phyloP scores from a whole-genome alignment of 2,797 vertebrate species.

The Percopsis omiscomaycus region DNA sequence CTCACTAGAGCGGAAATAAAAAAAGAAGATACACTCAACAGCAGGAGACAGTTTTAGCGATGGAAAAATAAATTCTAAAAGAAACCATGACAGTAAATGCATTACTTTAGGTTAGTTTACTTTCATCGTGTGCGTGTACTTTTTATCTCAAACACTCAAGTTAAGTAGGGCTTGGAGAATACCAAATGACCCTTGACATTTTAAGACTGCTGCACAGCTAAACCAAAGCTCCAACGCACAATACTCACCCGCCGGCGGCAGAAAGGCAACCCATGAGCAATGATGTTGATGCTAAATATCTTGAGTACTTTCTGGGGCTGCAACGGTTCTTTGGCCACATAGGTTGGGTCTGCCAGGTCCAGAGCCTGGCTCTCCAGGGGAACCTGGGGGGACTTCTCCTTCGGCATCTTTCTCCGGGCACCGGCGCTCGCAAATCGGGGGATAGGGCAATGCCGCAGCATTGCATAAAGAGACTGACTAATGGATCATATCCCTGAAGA shows the following conservation, averaged over 20 bases:
- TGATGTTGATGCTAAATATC: constrained; percentile 99
- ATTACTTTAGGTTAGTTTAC: neutral
- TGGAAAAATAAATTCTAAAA: no score
- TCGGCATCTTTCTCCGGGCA: constrained; percentile 84
- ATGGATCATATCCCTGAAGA: constrained; percentile 69
- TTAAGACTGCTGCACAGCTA: neutral
- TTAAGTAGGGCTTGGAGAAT: neutral
- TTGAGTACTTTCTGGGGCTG: constrained; percentile 93
- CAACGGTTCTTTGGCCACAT: constrained; percentile 78
- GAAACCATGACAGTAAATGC: neutral
- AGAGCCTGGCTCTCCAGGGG: constrained; percentile 81
- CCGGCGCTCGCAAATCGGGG: constrained; percentile 73
- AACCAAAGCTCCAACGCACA: constrained; percentile 5
- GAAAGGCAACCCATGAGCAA: constrained; percentile 95
- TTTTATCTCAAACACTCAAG: neutral
- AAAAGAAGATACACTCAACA: neutral
- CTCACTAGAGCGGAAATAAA: neutral
- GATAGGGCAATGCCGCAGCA: constrained; percentile 83
- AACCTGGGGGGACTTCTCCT: constrained; percentile 76
- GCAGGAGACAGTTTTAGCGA: neutral
- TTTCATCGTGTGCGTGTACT: neutral
- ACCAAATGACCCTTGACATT: constrained; percentile 49
- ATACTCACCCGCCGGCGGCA: constrained; percentile 95
- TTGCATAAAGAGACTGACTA: constrained; percentile 62
- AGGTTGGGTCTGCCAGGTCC: constrained; percentile 82